Evolutionary conservation across 2,888 invertebrate species (phyloP).

Genomic region (Hydropsyche betteni): DNA sequence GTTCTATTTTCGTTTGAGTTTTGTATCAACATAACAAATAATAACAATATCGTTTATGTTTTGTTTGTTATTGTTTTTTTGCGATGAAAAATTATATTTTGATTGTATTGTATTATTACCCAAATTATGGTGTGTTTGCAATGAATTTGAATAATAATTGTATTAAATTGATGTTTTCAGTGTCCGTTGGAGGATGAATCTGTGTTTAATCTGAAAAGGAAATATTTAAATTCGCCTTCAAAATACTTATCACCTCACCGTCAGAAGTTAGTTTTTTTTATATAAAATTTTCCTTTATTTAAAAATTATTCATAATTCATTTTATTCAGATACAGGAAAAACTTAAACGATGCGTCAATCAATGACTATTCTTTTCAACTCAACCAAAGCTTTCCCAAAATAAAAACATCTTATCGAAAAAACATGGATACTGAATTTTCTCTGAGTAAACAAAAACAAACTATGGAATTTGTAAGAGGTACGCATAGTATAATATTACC

Average conservation of each 20-base stretch:
- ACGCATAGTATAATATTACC: background rate
- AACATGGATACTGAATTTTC: conserved; percentile 59
- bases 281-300: background rate
- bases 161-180: conserved; percentile 6
- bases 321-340: conserved; percentile 41
- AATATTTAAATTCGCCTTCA: conserved; percentile 47
- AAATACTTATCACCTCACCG: conserved; percentile 49
- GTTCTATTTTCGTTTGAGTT: too few relatives aligned
- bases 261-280: conserved; percentile 35
- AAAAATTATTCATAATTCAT: background rate
- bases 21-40: too few relatives aligned
- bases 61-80: too few relatives aligned
- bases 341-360: conserved; percentile 17
- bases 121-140: too few relatives aligned
- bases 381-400: conserved; percentile 71
- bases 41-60: too few relatives aligned
- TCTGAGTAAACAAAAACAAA: conserved; percentile 60
- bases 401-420: conserved; percentile 58
- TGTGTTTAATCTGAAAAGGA: conserved; percentile 40
- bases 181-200: conserved; percentile 29
- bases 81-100: too few relatives aligned
- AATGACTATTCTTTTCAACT: conserved; percentile 64
- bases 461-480: conserved; percentile 66
- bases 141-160: too few relatives aligned
- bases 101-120: too few relatives aligned